Percentiles rank a stretch among this genome's conserved stretches.
Evolutionary conservation across 2,888 invertebrate species (phyloP).

Genomic region (Coecobrya sp.): DNA sequence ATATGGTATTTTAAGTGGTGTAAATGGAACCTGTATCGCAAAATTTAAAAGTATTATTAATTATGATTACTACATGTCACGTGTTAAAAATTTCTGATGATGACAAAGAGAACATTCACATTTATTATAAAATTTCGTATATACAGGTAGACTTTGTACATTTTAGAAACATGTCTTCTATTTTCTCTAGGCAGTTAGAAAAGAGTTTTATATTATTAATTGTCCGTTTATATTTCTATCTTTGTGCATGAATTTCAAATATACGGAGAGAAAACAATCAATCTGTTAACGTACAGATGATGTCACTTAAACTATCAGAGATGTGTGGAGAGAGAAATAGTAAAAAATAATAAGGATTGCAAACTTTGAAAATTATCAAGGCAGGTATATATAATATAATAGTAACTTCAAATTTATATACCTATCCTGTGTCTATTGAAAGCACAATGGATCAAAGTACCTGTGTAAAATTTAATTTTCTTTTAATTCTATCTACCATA

Average conservation of each 20-base stretch:
- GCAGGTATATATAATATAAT: slow-evolving; percentile 59
- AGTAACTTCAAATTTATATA: neutral
- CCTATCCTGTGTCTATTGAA: neutral
- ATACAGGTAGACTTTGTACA: slow-evolving; percentile 35
- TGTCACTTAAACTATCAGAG: neutral
- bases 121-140: neutral
- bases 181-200: slow-evolving; percentile 54
- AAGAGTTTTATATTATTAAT: slow-evolving; percentile 51
- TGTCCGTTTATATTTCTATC: slow-evolving; percentile 43
- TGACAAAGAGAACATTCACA: slow-evolving; percentile 32
- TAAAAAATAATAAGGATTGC: neutral
- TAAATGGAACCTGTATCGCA: slow-evolving; percentile 77
- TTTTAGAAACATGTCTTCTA: slow-evolving; percentile 49
- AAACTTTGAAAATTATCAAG: slow-evolving; percentile 64
- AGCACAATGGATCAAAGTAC: slow-evolving; percentile 80
- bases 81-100: neutral
- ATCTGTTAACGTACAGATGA: neutral
- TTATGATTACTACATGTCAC: slow-evolving; percentile 1
- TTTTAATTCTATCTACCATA: slow-evolving; percentile 22
- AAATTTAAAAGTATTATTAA: slow-evolving; percentile 75
- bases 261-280: neutral
- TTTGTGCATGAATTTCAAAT: neutral
- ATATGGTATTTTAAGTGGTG: slow-evolving; percentile 20
- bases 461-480: slow-evolving; percentile 64
- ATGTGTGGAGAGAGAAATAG: neutral